Percentiles rank a stretch among this genome's conserved stretches.
phyloP scores from a whole-genome alignment of 2,797 vertebrate genomes.

The Labeo calbasu region DNA sequence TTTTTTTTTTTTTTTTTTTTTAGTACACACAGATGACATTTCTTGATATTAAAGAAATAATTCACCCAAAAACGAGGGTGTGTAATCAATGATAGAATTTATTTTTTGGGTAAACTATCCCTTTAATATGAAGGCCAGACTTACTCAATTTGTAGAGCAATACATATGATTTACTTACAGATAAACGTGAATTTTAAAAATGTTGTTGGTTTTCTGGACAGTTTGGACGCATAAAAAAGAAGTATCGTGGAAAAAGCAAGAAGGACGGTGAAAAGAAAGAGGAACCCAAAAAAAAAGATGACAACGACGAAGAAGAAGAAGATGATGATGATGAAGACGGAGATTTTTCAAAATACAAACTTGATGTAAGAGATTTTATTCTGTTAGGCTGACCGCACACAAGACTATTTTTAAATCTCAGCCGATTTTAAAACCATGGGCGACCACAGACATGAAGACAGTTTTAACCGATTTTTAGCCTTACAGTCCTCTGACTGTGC shows the following conservation, averaged over 20 bases:
- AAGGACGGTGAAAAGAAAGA: constrained; percentile 91
- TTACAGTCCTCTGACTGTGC: no score
- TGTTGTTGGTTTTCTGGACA: constrained; percentile 59
- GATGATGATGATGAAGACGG: constrained; percentile 92
- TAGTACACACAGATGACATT: neutral
- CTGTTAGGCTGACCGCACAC: no score
- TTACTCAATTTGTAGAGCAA: neutral
- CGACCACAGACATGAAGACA: no score
- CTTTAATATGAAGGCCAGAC: no score
- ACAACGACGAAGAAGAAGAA: constrained; percentile 86
- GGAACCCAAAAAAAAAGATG: constrained; percentile 79
- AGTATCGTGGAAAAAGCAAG: constrained; percentile 88
- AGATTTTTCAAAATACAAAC: constrained; percentile 97
- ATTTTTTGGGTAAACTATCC: no score
- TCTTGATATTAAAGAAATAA: no score
- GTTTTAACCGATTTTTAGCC: no score
- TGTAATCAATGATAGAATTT: no score
- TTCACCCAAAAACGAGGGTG: no score
- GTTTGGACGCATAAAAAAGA: constrained; percentile 99
- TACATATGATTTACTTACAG: neutral
- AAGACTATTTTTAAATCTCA: no score
- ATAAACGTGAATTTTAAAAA: neutral
- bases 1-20: neutral
- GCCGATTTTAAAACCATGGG: no score
- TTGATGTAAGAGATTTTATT: constrained; percentile 83